Conservation (phyloP, 2,797 vertebrate species). For the Etheostoma perlongum region DNA sequence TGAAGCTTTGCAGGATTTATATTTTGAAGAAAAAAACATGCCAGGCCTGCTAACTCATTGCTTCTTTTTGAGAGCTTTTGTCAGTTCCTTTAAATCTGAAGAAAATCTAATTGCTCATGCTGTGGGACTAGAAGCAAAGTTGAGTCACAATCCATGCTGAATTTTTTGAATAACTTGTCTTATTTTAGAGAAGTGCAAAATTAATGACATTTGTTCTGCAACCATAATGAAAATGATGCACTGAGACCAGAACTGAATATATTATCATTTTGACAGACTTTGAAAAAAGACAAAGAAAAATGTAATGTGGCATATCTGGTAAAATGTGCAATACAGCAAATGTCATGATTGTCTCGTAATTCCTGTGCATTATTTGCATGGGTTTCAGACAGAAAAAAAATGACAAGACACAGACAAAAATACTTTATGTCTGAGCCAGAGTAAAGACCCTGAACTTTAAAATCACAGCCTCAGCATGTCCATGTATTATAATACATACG, state of each 20-base stretch:
- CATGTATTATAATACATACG: conserved; percentile 17
- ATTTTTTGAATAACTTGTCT: conserved; percentile 32
- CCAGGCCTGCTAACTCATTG: not conserved
- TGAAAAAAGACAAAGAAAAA: conserved; percentile 1
- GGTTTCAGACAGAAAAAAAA: conserved; percentile 51
- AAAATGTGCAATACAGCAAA: conserved; percentile 21
- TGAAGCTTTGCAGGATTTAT: conserved; percentile 3
- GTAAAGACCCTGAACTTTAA: conserved; percentile 30
- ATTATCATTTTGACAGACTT: conserved; percentile 13
- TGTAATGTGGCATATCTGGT: not conserved
- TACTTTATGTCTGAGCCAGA: conserved; percentile 23
- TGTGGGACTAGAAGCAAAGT: conserved; percentile 27
- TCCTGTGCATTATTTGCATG: conserved; percentile 35
- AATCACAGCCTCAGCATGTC: conserved; percentile 33
- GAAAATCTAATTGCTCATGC: conserved; percentile 15
- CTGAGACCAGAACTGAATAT: conserved; percentile 21
- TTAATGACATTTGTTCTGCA: conserved; percentile 44
- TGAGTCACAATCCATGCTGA: conserved; percentile 21
- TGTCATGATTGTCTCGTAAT: conserved; percentile 37
- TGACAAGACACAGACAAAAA: conserved; percentile 34
- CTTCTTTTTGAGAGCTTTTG: conserved; percentile 1
- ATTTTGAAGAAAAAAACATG: conserved; percentile 20
- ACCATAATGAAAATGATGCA: conserved; percentile 43
- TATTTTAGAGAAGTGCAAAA: conserved; percentile 55
- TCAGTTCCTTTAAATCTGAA: conserved; percentile 32